phyloP scores from a whole-genome alignment of 2,797 vertebrate species.

The Echeneis naucrates region DNA sequence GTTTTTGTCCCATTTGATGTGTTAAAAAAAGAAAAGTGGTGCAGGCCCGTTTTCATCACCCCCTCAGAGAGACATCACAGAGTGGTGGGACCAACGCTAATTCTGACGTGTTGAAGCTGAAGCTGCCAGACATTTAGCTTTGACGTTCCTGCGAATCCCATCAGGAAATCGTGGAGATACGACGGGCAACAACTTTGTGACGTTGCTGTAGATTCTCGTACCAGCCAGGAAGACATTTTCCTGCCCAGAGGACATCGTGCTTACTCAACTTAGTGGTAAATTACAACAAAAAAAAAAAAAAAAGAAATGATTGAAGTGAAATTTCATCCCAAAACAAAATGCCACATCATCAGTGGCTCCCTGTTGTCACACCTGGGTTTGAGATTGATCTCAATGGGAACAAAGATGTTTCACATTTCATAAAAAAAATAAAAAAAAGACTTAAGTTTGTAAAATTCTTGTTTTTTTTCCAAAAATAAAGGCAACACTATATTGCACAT shows the following conservation, averaged over 20 bases:
- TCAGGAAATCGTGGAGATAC: constrained; percentile 47
- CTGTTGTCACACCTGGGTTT: constrained; percentile 35
- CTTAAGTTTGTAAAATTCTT: constrained; percentile 18
- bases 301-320: constrained; percentile 13
- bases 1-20: constrained; percentile 8
- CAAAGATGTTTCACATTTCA: constrained; percentile 42
- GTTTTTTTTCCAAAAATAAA: constrained; percentile 14
- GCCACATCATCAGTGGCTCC: constrained; percentile 53
- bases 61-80: constrained; percentile 40
- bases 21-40: constrained; percentile 8
- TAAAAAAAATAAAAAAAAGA: too few relatives aligned
- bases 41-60: constrained; percentile 21
- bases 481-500: background rate
- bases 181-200: constrained; percentile 46
- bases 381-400: constrained; percentile 40
- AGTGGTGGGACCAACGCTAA: constrained; percentile 18
- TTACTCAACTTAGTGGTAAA: constrained; percentile 33
- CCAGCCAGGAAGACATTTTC: constrained; percentile 33
- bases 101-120: constrained; percentile 18
- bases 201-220: constrained; percentile 44
- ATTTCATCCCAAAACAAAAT: constrained; percentile 32
- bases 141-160: constrained; percentile 55
- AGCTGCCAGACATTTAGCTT: constrained; percentile 43
- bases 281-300: constrained; percentile 28
- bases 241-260: background rate